phyloP scores from a whole-genome alignment of 1,140 invertebrate genomes.

The Cecropterus lyciades region DNA sequence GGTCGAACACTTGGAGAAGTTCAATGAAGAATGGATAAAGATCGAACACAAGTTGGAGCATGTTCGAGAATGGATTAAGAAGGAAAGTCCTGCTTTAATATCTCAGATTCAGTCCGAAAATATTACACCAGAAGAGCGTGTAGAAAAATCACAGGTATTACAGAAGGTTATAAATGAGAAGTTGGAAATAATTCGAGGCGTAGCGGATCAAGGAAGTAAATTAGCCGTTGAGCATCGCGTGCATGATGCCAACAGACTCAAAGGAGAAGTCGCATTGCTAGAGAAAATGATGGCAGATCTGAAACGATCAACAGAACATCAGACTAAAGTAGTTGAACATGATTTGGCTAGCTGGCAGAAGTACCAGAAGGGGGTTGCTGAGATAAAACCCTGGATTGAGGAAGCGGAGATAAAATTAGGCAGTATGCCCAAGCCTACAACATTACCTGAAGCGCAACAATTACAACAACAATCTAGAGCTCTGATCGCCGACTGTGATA shows the following conservation, averaged over 20 bases:
- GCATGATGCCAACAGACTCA: slow-evolving; percentile 88
- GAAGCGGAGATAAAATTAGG: slow-evolving; percentile 92
- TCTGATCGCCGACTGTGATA: slow-evolving; percentile 91
- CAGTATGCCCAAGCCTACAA: slow-evolving; percentile 89
- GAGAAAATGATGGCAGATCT: slow-evolving; percentile 88
- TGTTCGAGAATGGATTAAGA: slow-evolving; percentile 89
- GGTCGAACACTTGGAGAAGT: slow-evolving; percentile 91
- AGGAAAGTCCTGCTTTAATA: slow-evolving; percentile 90
- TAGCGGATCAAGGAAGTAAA: slow-evolving; percentile 91
- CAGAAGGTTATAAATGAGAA: slow-evolving; percentile 90
- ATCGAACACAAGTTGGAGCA: slow-evolving; percentile 89
- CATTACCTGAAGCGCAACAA: slow-evolving; percentile 91
- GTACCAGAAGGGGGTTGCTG: slow-evolving; percentile 91
- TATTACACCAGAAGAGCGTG: slow-evolving; percentile 90
- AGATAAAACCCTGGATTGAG: slow-evolving; percentile 95
- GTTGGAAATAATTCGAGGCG: slow-evolving; percentile 87
- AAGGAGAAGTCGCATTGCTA: slow-evolving; percentile 87
- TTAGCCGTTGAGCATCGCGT: slow-evolving; percentile 88
- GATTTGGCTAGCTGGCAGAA: slow-evolving; percentile 94
- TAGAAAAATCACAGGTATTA: slow-evolving; percentile 88
- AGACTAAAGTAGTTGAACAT: slow-evolving; percentile 89
- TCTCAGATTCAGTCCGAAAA: slow-evolving; percentile 89
- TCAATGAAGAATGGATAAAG: slow-evolving; percentile 92
- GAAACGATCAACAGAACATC: slow-evolving; percentile 88
- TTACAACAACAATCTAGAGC: slow-evolving; percentile 88